Conservation (phyloP, 2,797 vertebrate genomes). For the Poliocrania exsul region DNA sequence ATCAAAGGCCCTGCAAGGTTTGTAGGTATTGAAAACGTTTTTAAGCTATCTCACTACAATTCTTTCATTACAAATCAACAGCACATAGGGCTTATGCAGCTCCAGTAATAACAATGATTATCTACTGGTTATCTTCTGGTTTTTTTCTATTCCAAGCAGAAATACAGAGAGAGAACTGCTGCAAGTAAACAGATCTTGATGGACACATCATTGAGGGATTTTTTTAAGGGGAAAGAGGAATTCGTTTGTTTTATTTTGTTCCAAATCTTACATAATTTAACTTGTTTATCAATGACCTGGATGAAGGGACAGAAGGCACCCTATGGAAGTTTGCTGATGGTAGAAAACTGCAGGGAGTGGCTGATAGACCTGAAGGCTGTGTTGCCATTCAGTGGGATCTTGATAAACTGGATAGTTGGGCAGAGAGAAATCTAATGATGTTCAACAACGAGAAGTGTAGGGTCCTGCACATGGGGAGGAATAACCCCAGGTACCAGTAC, state of each 20-base stretch:
- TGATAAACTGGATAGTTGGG: background rate
- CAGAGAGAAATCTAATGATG: background rate
- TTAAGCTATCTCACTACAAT: background rate
- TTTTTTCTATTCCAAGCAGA: background rate
- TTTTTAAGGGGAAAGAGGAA: background rate
- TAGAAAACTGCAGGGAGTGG: fast-evolving
- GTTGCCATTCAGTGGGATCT: background rate
- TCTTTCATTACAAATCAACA: background rate
- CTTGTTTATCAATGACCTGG: fast-evolving
- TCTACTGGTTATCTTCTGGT: background rate
- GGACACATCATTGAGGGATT: background rate
- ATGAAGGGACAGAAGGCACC: background rate
- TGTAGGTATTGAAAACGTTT: background rate
- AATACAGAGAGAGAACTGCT: background rate
- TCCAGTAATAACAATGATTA: background rate
- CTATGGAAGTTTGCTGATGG: background rate
- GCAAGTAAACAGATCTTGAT: background rate
- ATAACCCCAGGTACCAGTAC: background rate
- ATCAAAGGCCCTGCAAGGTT: background rate
- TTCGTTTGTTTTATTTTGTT: background rate
- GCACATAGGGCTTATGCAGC: background rate
- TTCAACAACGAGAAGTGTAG: background rate
- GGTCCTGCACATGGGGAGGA: background rate
- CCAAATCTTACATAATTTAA: background rate
- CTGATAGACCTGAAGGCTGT: background rate